phyloP scores from a whole-genome alignment of 2,797 vertebrate genomes.

The Spinibarbus caldwelli region DNA sequence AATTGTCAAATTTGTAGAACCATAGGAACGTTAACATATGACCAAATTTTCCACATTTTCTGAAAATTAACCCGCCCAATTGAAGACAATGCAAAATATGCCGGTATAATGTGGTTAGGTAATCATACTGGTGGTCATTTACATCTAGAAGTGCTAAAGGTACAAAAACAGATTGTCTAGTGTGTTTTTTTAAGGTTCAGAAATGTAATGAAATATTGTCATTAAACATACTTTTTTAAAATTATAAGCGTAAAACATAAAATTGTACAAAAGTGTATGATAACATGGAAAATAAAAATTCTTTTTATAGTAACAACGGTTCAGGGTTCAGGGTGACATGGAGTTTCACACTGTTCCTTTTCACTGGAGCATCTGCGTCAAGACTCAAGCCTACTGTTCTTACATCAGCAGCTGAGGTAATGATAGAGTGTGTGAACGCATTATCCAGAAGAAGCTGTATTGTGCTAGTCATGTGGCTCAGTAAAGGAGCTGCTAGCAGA shows the following conservation, averaged over 20 bases:
- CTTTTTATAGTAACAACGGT: neutral
- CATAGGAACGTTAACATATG: neutral
- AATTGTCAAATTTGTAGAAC: neutral
- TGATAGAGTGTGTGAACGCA: constrained; percentile 41
- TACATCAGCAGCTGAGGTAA: constrained; percentile 47
- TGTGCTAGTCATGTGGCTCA: constrained; percentile 18
- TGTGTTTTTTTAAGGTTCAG: neutral
- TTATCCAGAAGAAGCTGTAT: constrained; percentile 30
- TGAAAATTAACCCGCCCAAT: no score
- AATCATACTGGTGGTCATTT: neutral
- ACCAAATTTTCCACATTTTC: neutral
- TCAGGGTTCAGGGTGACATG: constrained; percentile 4
- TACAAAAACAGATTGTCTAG: neutral
- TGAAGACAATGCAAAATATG: neutral
- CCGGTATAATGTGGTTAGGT: neutral
- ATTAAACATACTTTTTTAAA: neutral
- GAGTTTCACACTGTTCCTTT: constrained; percentile 35
- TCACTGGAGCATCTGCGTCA: constrained; percentile 33
- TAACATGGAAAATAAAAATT: neutral
- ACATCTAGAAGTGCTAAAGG: neutral
- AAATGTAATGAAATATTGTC: neutral
- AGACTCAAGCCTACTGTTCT: constrained; percentile 24
- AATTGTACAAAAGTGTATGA: neutral
- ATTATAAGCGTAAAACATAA: neutral
- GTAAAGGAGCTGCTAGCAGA: constrained; percentile 37